These are phyloP conservation scores for Leucophora obtusa DNA, from an alignment of 2,888 invertebrate species.

Conservation along the genomic window DNA sequence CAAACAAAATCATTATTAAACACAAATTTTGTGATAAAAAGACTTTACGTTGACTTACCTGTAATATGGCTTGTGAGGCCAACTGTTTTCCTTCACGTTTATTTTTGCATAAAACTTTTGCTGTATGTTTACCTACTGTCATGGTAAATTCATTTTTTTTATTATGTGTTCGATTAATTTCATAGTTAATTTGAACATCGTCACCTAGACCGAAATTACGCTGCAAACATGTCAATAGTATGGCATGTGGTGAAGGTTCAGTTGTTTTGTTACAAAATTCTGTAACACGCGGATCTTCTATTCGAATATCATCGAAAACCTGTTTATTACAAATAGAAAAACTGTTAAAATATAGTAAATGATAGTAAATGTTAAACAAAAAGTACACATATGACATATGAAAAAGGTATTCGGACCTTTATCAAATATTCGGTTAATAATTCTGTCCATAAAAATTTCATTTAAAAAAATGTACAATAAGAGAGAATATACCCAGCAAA, in stretches of 20 bases:
- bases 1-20: too few species aligned
- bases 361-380: too few species aligned
- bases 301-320: slow-evolving; percentile 95
- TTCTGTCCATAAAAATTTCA: too few species aligned
- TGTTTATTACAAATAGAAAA: slow-evolving; percentile 71
- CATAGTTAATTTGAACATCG: slow-evolving; percentile 91
- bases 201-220: slow-evolving; percentile 92
- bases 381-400: too few species aligned
- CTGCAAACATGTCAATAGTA: slow-evolving; percentile 93
- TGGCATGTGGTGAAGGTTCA: slow-evolving; percentile 96
- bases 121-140: slow-evolving; percentile 94
- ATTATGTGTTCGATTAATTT: slow-evolving; percentile 91
- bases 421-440: too few species aligned
- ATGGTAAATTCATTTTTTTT: slow-evolving; percentile 96
- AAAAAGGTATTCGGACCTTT: too few species aligned
- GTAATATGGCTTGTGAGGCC: slow-evolving; percentile 95
- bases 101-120: slow-evolving; percentile 95
- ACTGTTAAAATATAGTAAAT: neutral
- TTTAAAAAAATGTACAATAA: too few species aligned
- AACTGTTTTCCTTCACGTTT: slow-evolving; percentile 97
- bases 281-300: slow-evolving; percentile 95
- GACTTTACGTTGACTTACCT: slow-evolving; percentile 79
- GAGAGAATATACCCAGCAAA: too few species aligned
- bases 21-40: neutral
- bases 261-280: slow-evolving; percentile 98